Evolutionary conservation across 2,888 invertebrate genomes (phyloP).

Genomic region (Drosophila siamana): DNA sequence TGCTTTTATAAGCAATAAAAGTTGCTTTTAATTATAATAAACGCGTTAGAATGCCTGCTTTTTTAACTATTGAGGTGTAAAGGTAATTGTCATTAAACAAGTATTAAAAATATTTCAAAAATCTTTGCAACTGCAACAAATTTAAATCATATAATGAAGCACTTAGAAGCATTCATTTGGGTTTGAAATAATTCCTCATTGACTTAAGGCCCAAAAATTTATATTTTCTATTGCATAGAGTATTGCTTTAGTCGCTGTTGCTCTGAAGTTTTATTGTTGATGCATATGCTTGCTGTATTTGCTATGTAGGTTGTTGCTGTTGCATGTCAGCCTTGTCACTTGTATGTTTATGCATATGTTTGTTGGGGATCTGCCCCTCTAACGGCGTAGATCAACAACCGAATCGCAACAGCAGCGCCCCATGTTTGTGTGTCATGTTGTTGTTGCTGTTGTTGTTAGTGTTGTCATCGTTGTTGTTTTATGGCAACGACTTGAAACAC

Average conservation of each 20-base stretch:
- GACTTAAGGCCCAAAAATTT: too few species aligned
- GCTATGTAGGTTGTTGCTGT: constrained; percentile 24
- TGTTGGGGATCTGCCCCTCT: constrained; percentile 19
- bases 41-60: too few species aligned
- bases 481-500: constrained; percentile 70
- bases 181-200: too few species aligned
- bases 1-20: too few species aligned
- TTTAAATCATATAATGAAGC: too few species aligned
- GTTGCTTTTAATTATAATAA: too few species aligned
- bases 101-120: too few species aligned
- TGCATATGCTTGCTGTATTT: constrained; percentile 56
- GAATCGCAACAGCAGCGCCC: constrained; percentile 28
- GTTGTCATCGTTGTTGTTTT: constrained; percentile 55
- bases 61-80: too few species aligned
- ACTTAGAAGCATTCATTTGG: too few species aligned
- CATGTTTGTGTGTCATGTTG: constrained; percentile 15
- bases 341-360: constrained; percentile 5
- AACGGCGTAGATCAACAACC: constrained; percentile 59
- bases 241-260: constrained; percentile 8
- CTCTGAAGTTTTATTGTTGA: constrained; percentile 25
- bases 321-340: constrained; percentile 30
- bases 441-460: constrained; percentile 23
- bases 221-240: background rate
- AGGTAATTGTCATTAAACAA: too few species aligned
- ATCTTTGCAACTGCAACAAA: too few species aligned